phyloP scores from a whole-genome alignment of 2,797 vertebrate species.

The Poeciliopsis turneri region DNA sequence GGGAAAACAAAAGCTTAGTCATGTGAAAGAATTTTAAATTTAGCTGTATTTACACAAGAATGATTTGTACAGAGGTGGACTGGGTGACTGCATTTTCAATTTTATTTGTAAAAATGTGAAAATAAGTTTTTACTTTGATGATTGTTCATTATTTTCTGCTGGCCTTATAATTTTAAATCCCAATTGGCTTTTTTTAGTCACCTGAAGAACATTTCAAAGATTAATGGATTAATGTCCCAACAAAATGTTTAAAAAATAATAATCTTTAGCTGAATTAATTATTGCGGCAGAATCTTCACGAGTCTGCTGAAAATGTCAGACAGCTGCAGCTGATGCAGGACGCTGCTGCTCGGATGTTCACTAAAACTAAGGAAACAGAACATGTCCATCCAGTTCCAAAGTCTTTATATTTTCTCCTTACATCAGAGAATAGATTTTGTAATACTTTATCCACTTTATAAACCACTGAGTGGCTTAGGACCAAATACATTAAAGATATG shows the following conservation, averaged over 20 bases:
- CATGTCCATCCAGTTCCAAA: background rate
- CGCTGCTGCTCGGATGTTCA: background rate
- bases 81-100: background rate
- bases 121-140: background rate
- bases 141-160: background rate
- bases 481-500: background rate
- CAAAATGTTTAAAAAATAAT: background rate
- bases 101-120: background rate
- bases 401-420: background rate
- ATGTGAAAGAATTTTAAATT: slow-evolving; percentile 16
- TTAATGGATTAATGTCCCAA: background rate
- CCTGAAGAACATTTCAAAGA: background rate
- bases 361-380: background rate
- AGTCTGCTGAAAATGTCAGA: background rate
- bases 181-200: background rate
- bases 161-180: background rate
- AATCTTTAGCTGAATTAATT: background rate
- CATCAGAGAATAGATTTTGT: background rate
- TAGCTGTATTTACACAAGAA: background rate
- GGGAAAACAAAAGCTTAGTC: slow-evolving; percentile 9
- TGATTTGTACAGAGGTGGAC: background rate
- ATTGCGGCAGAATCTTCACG: background rate
- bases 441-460: background rate
- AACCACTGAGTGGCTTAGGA: background rate
- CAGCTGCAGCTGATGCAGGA: background rate